Evolutionary conservation across 2,113 vertebrate genomes (phyloP).

Genomic region (Platichthys stellatus): DNA sequence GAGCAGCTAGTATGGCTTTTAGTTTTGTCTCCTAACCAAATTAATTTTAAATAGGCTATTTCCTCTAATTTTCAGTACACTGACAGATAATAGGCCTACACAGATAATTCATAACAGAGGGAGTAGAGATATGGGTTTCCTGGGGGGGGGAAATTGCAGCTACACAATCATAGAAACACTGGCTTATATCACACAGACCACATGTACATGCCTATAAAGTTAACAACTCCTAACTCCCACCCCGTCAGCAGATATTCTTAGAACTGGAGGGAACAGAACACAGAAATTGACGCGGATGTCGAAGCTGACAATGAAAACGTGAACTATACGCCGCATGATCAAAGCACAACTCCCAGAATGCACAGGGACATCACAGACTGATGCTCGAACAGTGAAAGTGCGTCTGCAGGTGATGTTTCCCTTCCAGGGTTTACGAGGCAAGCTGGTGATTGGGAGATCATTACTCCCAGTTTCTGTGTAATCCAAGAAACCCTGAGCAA

Average conservation of each 20-base stretch:
- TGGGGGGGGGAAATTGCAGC: too few relatives aligned
- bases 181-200: background rate
- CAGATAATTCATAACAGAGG: too few relatives aligned
- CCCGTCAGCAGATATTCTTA: background rate
- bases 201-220: background rate
- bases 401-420: too few relatives aligned
- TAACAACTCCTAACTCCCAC: background rate
- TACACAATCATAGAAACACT: background rate
- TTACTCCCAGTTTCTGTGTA: constrained; percentile 16
- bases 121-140: too few relatives aligned
- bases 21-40: too few relatives aligned
- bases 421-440: constrained; percentile 5
- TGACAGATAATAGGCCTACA: too few relatives aligned
- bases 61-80: too few relatives aligned
- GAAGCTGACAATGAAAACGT: background rate
- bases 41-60: too few relatives aligned
- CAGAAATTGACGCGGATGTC: background rate
- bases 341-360: background rate
- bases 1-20: too few relatives aligned
- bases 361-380: too few relatives aligned
- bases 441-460: constrained; percentile 18
- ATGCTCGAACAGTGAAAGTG: too few relatives aligned
- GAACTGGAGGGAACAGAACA: constrained; percentile 4
- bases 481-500: constrained; percentile 14
- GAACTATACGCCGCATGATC: constrained; percentile 8